Conservation (phyloP, 2,113 vertebrate species). For the Chaenogobius annularis region DNA sequence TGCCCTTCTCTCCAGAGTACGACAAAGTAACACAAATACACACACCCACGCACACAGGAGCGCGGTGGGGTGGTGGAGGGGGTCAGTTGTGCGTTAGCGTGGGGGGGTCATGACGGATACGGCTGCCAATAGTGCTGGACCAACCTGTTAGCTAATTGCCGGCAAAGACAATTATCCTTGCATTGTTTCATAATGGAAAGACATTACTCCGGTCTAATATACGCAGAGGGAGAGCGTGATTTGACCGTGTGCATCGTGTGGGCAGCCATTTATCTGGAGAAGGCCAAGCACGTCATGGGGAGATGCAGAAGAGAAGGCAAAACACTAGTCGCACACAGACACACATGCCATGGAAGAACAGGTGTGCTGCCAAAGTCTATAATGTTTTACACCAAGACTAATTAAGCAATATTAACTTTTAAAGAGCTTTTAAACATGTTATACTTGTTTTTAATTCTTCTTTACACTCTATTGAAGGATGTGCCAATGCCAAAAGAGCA, state of each 20-base stretch:
- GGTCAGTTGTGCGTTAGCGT: neutral
- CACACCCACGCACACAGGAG: conserved; percentile 69
- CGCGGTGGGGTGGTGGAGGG: conserved; percentile 51
- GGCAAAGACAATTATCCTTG: conserved; percentile 97
- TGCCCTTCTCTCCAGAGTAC: conserved; percentile 69
- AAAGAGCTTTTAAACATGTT: too few species aligned
- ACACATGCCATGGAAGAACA: conserved; percentile 10
- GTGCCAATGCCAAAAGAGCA: too few species aligned
- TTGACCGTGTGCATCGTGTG: conserved; percentile 85
- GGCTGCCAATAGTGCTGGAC: conserved; percentile 93
- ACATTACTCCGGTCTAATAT: conserved; percentile 96
- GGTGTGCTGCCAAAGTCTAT: neutral
- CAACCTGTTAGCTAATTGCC: conserved; percentile 99
- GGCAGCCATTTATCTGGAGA: conserved; percentile 87
- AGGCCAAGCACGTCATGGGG: conserved; percentile 83
- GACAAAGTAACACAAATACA: conserved; percentile 53
- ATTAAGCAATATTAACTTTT: too few species aligned
- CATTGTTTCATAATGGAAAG: conserved; percentile 97
- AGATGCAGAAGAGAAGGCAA: conserved; percentile 74
- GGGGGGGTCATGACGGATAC: conserved; percentile 89
- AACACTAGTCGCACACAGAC: conserved; percentile 79
- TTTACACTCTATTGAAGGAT: too few species aligned
- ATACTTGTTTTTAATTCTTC: too few species aligned
- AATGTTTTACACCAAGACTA: too few species aligned
- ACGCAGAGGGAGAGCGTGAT: conserved; percentile 92